Evolutionary conservation across 2,113 vertebrate species (phyloP).

Genomic region (Gopherus flavomarginatus): DNA sequence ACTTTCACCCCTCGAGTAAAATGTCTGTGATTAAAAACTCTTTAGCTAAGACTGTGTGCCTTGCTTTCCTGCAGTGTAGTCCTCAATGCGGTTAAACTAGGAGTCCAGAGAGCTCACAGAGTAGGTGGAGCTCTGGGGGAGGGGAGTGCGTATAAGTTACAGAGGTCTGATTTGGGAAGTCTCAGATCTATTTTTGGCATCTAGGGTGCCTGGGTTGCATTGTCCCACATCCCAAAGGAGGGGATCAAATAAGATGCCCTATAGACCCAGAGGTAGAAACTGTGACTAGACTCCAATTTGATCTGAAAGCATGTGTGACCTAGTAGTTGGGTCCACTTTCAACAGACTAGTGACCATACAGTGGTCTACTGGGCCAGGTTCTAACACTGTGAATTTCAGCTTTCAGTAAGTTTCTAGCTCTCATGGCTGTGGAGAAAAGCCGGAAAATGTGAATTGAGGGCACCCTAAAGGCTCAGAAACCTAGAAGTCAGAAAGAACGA

Average conservation of each 20-base stretch:
- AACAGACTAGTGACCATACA: rapidly evolving
- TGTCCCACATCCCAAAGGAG: background rate
- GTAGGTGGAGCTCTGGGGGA: background rate
- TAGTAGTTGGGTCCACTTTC: background rate
- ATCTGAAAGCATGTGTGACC: background rate
- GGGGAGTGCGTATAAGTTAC: background rate
- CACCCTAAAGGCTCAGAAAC: background rate
- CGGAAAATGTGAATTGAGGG: background rate
- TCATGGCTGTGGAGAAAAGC: background rate
- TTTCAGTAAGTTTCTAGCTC: background rate
- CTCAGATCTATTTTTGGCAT: background rate
- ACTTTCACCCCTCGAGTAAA: background rate
- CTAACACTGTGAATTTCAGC: background rate
- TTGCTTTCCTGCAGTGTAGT: background rate
- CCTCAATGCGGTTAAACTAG: background rate
- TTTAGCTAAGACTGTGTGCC: background rate
- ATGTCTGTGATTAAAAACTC: background rate
- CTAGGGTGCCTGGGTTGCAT: background rate
- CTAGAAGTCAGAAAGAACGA: background rate
- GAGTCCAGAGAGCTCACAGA: background rate
- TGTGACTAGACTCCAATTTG: background rate
- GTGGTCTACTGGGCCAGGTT: too few species aligned
- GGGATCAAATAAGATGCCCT: background rate
- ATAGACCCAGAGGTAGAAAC: background rate
- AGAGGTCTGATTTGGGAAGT: background rate